Conservation (phyloP, 2,888 invertebrate species). For the Lacanobia oleracea region DNA sequence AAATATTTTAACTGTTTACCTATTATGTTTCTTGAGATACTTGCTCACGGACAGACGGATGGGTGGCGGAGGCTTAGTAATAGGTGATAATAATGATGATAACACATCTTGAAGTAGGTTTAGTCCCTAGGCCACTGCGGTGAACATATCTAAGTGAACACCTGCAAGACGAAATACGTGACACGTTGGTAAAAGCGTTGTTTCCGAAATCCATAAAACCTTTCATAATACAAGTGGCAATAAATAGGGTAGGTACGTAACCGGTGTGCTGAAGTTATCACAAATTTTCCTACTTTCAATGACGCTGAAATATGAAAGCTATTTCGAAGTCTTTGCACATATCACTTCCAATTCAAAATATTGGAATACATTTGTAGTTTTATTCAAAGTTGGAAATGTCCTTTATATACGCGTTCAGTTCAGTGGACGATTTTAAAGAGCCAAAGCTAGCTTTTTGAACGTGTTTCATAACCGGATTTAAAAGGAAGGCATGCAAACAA, state of each 20-base stretch:
- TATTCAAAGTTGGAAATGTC: slow-evolving; percentile 14
- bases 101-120: too few relatives aligned
- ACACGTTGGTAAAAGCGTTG: not conserved
- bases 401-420: not conserved
- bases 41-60: too few relatives aligned
- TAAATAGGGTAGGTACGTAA: slow-evolving; percentile 4
- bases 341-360: slow-evolving; percentile 3
- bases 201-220: not conserved
- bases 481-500: slow-evolving; percentile 25
- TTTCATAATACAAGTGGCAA: not conserved
- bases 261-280: slow-evolving; percentile 10
- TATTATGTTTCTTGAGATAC: too few relatives aligned
- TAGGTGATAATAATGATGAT: too few relatives aligned
- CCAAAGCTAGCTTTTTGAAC: not conserved
- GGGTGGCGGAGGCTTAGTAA: too few relatives aligned
- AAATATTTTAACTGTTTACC: too few relatives aligned
- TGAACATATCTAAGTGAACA: not conserved
- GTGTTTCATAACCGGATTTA: slow-evolving; percentile 10
- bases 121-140: too few relatives aligned
- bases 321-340: slow-evolving; percentile 23
- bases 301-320: slow-evolving; percentile 30
- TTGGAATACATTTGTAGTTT: slow-evolving; percentile 15
- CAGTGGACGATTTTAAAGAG: slow-evolving; percentile 10
- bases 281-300: slow-evolving; percentile 16
- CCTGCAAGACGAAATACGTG: not conserved